These are phyloP conservation scores for Aphis gossypii DNA, from an alignment of 1,140 invertebrate species.

Conservation along the genomic window DNA sequence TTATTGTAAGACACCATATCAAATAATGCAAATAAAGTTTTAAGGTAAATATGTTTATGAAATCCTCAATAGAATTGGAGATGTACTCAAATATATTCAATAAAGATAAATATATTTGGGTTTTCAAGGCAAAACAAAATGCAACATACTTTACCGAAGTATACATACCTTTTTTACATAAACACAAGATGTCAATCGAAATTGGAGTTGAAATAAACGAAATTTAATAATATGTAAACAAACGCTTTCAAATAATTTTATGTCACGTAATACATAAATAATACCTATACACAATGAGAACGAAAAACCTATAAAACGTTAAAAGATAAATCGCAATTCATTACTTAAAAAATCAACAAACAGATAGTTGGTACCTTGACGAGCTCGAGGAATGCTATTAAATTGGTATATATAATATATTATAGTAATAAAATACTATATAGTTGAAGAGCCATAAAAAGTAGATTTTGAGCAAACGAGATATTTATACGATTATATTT, in stretches of 20 bases:
- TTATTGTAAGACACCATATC: background rate
- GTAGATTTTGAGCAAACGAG: constrained; percentile 25
- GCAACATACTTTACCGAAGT: background rate
- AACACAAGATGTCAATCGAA: background rate
- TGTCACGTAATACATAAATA: background rate
- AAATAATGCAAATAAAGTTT: background rate
- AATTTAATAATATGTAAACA: background rate
- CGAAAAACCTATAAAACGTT: background rate
- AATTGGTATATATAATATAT: background rate
- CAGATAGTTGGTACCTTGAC: background rate
- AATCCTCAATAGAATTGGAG: background rate
- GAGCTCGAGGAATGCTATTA: background rate
- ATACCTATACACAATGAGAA: background rate
- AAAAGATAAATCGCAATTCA: background rate
- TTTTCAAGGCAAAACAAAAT: background rate
- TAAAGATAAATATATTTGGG: background rate
- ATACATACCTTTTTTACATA: background rate
- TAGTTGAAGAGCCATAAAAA: background rate
- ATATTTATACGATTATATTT: background rate
- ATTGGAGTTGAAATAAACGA: background rate
- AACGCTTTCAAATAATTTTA: constrained; percentile 1
- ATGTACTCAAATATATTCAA: background rate
- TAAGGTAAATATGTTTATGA: background rate
- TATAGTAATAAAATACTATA: constrained; percentile 13
- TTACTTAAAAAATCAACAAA: constrained; percentile 19